Evolutionary conservation across 2,888 invertebrate genomes (phyloP).

Genomic region (Cryptophagus acutangulus): DNA sequence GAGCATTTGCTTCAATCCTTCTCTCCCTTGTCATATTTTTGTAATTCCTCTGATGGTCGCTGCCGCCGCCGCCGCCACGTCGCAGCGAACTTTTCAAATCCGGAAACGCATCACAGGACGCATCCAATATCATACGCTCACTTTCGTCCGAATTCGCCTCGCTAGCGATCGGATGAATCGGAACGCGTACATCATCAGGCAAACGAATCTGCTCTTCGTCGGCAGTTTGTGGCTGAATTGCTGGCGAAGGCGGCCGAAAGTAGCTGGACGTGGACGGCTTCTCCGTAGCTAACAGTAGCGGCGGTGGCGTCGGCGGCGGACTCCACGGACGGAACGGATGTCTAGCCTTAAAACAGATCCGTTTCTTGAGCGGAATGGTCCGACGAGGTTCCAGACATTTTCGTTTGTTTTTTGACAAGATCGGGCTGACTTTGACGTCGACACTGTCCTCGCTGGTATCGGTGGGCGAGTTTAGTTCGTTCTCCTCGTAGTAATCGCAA

Average conservation of each 20-base stretch:
- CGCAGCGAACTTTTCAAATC: constrained; percentile 24
- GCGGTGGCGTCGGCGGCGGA: constrained; percentile 24
- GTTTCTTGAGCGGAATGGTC: constrained; percentile 64
- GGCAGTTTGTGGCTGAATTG: constrained; percentile 12
- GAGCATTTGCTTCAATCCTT: constrained; percentile 89
- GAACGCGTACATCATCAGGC: constrained; percentile 31
- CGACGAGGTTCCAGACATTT: constrained; percentile 62
- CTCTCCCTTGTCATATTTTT: constrained; percentile 93
- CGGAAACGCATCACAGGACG: constrained; percentile 41
- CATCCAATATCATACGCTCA: constrained; percentile 36
- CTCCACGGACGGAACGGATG: constrained; percentile 66
- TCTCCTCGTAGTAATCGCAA: constrained; percentile 48
- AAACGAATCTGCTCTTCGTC: constrained; percentile 22
- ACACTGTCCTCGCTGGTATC: constrained; percentile 63
- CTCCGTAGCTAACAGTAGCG: neutral
- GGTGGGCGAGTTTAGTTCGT: constrained; percentile 56
- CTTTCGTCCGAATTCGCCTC: constrained; percentile 34
- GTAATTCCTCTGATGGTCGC: constrained; percentile 88
- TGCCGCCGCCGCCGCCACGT: too few species aligned
- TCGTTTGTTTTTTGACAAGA: constrained; percentile 59
- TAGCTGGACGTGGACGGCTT: constrained; percentile 25
- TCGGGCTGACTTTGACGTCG: constrained; percentile 59
- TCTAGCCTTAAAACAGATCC: constrained; percentile 55
- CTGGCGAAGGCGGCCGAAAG: constrained; percentile 41
- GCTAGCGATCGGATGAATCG: constrained; percentile 36